A percentile compares a stretch with the other conserved stretches of the same genome.
These are phyloP conservation scores for Brenthis ino DNA, from an alignment of 2,888 invertebrate genomes.

Conservation along the genomic window DNA sequence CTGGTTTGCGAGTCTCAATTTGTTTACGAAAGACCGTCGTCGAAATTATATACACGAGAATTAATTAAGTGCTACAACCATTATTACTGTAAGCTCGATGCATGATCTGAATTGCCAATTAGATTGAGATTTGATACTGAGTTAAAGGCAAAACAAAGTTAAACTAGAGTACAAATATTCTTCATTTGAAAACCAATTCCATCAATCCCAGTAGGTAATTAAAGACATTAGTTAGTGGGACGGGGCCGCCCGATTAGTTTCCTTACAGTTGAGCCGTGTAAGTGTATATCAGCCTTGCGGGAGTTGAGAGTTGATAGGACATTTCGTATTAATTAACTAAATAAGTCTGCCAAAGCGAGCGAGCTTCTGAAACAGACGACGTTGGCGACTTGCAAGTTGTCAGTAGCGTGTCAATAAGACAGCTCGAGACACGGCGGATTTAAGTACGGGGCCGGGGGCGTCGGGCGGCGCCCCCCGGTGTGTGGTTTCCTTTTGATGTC, in stretches of 20 bases:
- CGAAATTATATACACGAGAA: background rate
- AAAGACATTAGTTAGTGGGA: constrained; percentile 56
- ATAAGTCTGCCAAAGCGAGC: constrained; percentile 77
- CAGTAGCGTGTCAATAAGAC: constrained; percentile 82
- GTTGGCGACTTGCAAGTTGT: constrained; percentile 76
- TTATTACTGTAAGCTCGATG: background rate
- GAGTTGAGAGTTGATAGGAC: constrained; percentile 77
- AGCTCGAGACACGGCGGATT: constrained; percentile 75
- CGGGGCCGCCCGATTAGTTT: constrained; percentile 64
- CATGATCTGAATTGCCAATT: constrained; percentile 8
- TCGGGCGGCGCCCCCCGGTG: constrained; percentile 73
- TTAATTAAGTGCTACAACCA: constrained; percentile 9
- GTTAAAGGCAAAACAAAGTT: constrained; percentile 18
- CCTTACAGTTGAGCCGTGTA: constrained; percentile 61
- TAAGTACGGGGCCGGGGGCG: constrained; percentile 71
- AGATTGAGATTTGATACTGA: constrained; percentile 16
- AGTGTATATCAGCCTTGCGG: constrained; percentile 69
- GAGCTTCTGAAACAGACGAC: constrained; percentile 65
- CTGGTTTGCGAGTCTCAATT: constrained; percentile 28
- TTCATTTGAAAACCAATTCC: constrained; percentile 44
- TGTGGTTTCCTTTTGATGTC: constrained; percentile 83
- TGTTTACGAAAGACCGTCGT: constrained; percentile 25
- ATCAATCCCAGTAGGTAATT: constrained; percentile 60
- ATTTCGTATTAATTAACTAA: constrained; percentile 82
- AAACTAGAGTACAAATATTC: constrained; percentile 28